phyloP scores from a whole-genome alignment of 2,888 invertebrate genomes.

The Rhogogaster chlorosoma region DNA sequence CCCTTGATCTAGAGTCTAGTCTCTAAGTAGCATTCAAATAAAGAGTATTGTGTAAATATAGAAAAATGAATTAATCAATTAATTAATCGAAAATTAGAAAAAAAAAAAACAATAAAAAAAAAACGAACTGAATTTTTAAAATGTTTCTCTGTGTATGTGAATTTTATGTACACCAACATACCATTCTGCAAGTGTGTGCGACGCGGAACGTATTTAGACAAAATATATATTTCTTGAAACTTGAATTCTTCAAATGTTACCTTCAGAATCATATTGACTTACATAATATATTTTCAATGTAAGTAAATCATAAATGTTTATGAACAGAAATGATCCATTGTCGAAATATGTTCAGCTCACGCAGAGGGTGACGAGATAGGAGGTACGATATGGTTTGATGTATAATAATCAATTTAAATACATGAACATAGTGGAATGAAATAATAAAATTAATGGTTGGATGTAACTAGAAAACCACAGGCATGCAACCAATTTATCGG shows the following conservation, averaged over 20 bases:
- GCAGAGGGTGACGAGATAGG: slow-evolving; percentile 67
- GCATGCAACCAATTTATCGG: slow-evolving; percentile 60
- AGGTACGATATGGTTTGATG: slow-evolving; percentile 65
- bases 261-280: slow-evolving; percentile 20
- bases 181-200: slow-evolving; percentile 81
- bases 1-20: slow-evolving; percentile 52
- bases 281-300: slow-evolving; percentile 24
- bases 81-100: slow-evolving; percentile 63
- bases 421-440: slow-evolving; percentile 62
- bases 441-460: slow-evolving; percentile 51
- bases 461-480: slow-evolving; percentile 53
- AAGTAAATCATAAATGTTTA: slow-evolving; percentile 36
- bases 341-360: slow-evolving; percentile 71
- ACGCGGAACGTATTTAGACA: slow-evolving; percentile 73
- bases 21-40: slow-evolving; percentile 75
- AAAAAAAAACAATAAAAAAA: slow-evolving; percentile 64
- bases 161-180: slow-evolving; percentile 85
- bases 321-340: slow-evolving; percentile 55
- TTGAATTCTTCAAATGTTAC: slow-evolving; percentile 38
- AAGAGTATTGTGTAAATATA: slow-evolving; percentile 62
- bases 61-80: slow-evolving; percentile 69
- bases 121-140: slow-evolving; percentile 67
- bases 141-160: slow-evolving; percentile 79
- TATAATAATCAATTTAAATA: slow-evolving; percentile 59
- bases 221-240: slow-evolving; percentile 40